Conservation (phyloP, 2,888 invertebrate genomes). For the Tenthredo livida region DNA sequence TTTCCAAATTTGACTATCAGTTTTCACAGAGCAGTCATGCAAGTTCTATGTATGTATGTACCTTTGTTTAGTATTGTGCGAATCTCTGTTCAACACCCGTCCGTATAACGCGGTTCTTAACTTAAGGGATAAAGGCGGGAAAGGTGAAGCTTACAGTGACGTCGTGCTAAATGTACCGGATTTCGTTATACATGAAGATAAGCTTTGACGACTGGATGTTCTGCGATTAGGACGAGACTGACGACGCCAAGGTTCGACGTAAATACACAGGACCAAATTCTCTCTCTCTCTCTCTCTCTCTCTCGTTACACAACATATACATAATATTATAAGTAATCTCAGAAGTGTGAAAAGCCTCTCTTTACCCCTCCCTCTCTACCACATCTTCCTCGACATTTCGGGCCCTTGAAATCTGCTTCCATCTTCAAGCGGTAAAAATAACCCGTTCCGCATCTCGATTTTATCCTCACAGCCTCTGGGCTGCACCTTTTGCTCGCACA, state of each 20-base stretch:
- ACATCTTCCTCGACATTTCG: not conserved
- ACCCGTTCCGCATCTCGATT: not conserved
- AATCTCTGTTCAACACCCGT: conserved; percentile 23
- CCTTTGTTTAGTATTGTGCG: not conserved
- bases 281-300: not conserved
- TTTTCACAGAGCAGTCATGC: not conserved
- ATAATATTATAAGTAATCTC: not conserved
- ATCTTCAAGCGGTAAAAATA: not conserved
- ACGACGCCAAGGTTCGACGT: conserved; percentile 7
- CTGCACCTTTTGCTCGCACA: too few species aligned
- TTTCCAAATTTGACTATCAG: not conserved
- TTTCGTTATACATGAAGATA: conserved; percentile 34
- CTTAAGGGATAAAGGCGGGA: conserved; percentile 17
- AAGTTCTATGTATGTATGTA: not conserved
- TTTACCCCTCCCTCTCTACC: not conserved
- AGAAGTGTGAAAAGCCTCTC: not conserved
- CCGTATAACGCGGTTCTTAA: conserved; percentile 3
- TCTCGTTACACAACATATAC: not conserved
- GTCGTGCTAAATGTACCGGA: conserved; percentile 35
- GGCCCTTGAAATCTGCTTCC: not conserved
- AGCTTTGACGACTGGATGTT: conserved; percentile 49
- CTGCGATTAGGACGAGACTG: conserved; percentile 26
- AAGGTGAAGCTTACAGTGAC: conserved; percentile 31
- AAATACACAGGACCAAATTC: not conserved
- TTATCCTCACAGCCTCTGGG: not conserved